Base-by-base conservation (phyloP, 2,888 invertebrate genomes). In the Hydroisotoma schaefferi region DNA sequence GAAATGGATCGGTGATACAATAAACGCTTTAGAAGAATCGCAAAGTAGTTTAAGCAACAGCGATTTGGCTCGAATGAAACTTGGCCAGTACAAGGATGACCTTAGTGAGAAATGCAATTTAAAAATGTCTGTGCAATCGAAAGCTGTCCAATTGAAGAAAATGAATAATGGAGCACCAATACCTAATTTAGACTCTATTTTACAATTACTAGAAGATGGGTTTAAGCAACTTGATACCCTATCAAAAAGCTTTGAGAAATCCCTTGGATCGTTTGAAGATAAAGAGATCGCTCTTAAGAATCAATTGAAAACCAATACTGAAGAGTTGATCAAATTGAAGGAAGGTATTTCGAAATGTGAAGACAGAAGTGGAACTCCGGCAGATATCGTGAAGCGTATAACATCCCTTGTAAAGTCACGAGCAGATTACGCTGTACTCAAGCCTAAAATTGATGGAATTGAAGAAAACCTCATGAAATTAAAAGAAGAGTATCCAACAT, bases 261-360 rank as follows among this genome's bases (percentile, higher is more conserved):
- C 88, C 4, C 85, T 90, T 2, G 83, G 84, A 0, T 84, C 84
- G 5, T 83, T 90, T 67, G 86, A 85, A 62, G 84, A 87, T 54
- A 84, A 86, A 74, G 91, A 92, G 75, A 84, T 83, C 65, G 81
- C 81, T 57, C 80, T 92, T 5, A 84, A 87, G 67, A 82, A 83
- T 48, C 84, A 84, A 25, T 84, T 90, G 20, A 91, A 90, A 77
- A 79, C 79, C 4, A 81, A 85, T 0, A 84, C 85, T 3, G 88
- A 87, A 62, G 81, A 80, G 63, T 82, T 92, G 0, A 84, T 85
- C 18, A 84, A 83, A 75, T 80, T 90, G 22, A 84, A 91, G 20
- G 91, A 92, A 74, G 85, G 86, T 43, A 84, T 92, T n/a, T 87
- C 90, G 43, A 88, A 88, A 76, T 92, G 91, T 75, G 93, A 93